A percentile compares a stretch with the other conserved stretches of the same genome.
Conservation (phyloP, 1,140 invertebrate species). For the Scaptomyza hsui region DNA sequence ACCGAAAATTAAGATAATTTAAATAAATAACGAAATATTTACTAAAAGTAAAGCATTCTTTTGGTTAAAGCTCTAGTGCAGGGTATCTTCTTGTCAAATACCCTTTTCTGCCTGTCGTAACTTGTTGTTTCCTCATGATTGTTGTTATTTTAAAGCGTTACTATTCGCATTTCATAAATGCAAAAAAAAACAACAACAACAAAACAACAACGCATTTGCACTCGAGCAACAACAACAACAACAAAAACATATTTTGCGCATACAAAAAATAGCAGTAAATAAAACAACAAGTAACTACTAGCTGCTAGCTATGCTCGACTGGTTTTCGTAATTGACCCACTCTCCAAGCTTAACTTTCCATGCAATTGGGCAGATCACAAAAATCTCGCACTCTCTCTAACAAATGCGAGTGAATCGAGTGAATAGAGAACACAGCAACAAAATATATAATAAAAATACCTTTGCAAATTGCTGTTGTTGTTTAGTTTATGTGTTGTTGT, state of each 20-base stretch:
- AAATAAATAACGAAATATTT: no score
- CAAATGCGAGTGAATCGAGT: slow-evolving; percentile 37
- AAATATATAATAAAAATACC: slow-evolving; percentile 45
- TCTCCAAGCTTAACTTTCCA: slow-evolving; percentile 62
- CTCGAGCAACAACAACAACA: neutral
- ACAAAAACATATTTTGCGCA: neutral
- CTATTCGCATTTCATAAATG: slow-evolving; percentile 13
- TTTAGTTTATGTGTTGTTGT: slow-evolving; percentile 43
- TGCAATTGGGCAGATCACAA: slow-evolving; percentile 60
- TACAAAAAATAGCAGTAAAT: neutral
- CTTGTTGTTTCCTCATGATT: slow-evolving; percentile 21
- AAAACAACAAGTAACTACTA: slow-evolving; percentile 1
- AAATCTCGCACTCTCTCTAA: slow-evolving; percentile 28
- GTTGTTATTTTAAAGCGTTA: slow-evolving; percentile 1
- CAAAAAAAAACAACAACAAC: slow-evolving; percentile 9
- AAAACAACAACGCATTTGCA: slow-evolving; percentile 16
- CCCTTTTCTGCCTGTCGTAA: no score
- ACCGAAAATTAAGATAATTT: no score
- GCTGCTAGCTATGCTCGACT: slow-evolving; percentile 39
- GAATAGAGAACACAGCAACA: slow-evolving; percentile 17
- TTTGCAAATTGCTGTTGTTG: slow-evolving; percentile 60
- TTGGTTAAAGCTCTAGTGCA: neutral
- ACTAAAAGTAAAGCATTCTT: no score
- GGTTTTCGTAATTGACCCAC: slow-evolving; percentile 70
- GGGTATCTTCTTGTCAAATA: neutral